Base-by-base conservation (phyloP, 2,888 invertebrate species). In the Drosophila affinis region DNA sequence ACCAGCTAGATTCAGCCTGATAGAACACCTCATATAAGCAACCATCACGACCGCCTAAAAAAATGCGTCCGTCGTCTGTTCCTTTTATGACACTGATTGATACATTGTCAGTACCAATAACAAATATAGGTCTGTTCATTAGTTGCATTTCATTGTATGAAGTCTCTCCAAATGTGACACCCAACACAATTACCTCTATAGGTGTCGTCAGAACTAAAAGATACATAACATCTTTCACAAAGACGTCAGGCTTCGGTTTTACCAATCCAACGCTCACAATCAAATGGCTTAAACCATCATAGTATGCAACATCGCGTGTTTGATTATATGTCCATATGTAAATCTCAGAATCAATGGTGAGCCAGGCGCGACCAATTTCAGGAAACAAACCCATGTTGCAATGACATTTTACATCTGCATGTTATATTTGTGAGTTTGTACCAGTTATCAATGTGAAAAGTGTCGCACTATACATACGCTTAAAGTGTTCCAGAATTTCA, bases 361-460 rank as follows among this genome's bases (percentile, higher is more conserved):
- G 93, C 99, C 99, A 99, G 0, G 99, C 99, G 89, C 99, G 94
- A 61, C 96, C 96, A 78, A 99, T 98, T 92, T 98, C 98, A 64
- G 98, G 96, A 93, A 99, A 99, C 9, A 99, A 93, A 3, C 99
- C 99, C 98, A 99, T 98, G 93, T 97, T 95, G 91, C 98, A 98
- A 90, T 98, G 97, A 81, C 97, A 97, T 93, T 98, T 98, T 94
- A 98, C 97, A 93, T 97, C 98, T 98, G 91, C 73, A 81, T 57
- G 27, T 10, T 9, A 14, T 9, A 21, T 6, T 18, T 34, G 24
- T 12, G 29, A 52, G 9, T 48, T 55, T 39, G n/a, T 51, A 5
- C 7, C 1, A n/a, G 10, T 17, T 14, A 29, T 47, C 24, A n/a
- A 32, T 49, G 32, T 21, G 49, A 6, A 14, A 32, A 9, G 56